Evolutionary conservation across 2,113 vertebrate genomes (phyloP), one percentile per base, ranked within the genome.

Genomic region (Coptodon rendalli): DNA sequence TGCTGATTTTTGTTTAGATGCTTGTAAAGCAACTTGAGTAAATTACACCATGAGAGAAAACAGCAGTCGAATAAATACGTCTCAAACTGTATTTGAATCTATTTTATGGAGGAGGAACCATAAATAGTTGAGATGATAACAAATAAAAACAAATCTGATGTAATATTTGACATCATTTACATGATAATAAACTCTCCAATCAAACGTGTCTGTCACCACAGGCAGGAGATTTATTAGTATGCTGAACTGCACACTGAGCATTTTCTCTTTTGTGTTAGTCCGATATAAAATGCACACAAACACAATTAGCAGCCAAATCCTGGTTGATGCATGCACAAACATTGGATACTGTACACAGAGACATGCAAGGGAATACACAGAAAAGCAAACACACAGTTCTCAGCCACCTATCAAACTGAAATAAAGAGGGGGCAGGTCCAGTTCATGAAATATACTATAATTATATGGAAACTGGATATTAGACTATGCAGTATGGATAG

Each of bases 341-440:
- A 79, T 9, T 40, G 54, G 22, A 13, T 48, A 59, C 31, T 19
- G 38, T 78, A 81, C 54, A 43, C 71, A 52, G 29, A 61, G 16
- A 53, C 91, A 91, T 87, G 82, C 86, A 53, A 17, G 54, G 27
- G n/a, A 87, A 83, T 54, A 87, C 86, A 79, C 84, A 59, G 14
- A 63, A 22, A 82, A 50, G 19, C 52, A 76, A 34, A 57, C 48
- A 87, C 17, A 85, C 14, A 63, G 22, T 11, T 82, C 29, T 66
- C n/a, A 81, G 54, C 6, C n/a, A 38, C 6, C 36, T n/a, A 14
- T 57, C 24, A 78, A 50, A 52, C 31, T 38, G 27, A 50, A 78
- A 78, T 78, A 50, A 78, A 52, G 17, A 52, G 45, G 73, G 27
- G 43, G 27, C 73, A 78, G 73, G 16, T 78, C 45, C 17, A 78